phyloP scores from a whole-genome alignment of 2,797 vertebrate species.

The Schizopygopsis malacanthus region DNA sequence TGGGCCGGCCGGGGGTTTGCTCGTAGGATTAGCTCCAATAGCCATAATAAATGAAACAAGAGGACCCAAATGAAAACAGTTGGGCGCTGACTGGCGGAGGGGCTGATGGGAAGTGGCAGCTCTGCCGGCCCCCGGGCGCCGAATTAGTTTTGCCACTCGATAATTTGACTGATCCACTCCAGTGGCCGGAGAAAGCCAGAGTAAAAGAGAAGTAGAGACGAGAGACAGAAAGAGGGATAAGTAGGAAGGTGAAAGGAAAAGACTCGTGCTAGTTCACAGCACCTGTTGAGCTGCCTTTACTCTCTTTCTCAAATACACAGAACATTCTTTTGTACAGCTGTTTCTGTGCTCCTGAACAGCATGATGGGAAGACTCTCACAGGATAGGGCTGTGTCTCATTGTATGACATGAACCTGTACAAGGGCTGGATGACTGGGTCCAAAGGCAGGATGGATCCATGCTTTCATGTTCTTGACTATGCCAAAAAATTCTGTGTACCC shows the following conservation, averaged over 20 bases:
- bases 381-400: neutral
- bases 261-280: neutral
- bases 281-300: conserved; percentile 25
- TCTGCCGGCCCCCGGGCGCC: conserved; percentile 74
- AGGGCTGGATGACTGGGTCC: neutral
- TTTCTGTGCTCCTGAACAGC: conserved; percentile 9
- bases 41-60: conserved; percentile 84
- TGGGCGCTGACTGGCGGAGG: conserved; percentile 77
- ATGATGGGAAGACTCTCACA: conserved; percentile 8
- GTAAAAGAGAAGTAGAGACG: conserved; percentile 7
- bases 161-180: conserved; percentile 86
- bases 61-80: conserved; percentile 81
- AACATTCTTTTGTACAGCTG: neutral
- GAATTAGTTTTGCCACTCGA: conserved; percentile 84
- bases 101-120: conserved; percentile 86
- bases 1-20: conserved; percentile 67
- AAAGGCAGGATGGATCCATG: too few species aligned
- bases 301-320: neutral
- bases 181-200: conserved; percentile 72
- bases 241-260: conserved; percentile 34
- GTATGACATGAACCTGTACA: neutral
- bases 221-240: conserved; percentile 38
- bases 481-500: too few species aligned
- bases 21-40: conserved; percentile 80
- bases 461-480: too few species aligned